These are phyloP conservation scores for Nasonovia ribisnigri DNA, from an alignment of 2,888 invertebrate genomes.

Conservation along the genomic window DNA sequence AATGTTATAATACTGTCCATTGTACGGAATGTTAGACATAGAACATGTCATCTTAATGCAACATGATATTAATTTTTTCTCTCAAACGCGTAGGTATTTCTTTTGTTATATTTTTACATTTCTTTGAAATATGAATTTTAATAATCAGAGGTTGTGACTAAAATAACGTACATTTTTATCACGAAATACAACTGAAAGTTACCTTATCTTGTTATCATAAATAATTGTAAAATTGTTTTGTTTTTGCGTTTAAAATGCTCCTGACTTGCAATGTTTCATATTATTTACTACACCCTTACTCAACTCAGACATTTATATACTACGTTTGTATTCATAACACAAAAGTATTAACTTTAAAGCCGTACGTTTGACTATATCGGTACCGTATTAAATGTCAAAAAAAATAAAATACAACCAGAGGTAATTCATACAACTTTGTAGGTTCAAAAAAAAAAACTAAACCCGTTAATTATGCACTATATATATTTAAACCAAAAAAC, in stretches of 20 bases:
- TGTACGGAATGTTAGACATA: neutral
- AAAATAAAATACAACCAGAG: neutral
- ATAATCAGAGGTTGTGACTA: neutral
- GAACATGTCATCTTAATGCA: neutral
- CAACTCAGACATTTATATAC: neutral
- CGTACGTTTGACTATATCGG: neutral
- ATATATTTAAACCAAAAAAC: neutral
- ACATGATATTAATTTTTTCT: neutral
- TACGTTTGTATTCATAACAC: neutral
- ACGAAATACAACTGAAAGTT: neutral
- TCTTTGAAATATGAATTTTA: conserved; percentile 1
- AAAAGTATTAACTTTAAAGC: neutral
- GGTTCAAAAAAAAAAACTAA: neutral
- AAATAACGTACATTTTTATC: neutral
- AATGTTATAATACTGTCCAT: neutral
- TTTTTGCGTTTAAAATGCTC: neutral
- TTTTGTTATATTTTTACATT: neutral
- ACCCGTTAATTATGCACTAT: neutral
- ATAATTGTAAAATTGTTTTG: neutral
- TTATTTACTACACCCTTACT: neutral
- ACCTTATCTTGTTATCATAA: neutral
- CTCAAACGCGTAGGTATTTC: neutral
- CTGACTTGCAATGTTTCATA: neutral
- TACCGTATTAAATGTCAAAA: neutral
- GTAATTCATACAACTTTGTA: neutral